Percentiles rank a stretch among this genome's conserved stretches.
Conservation (phyloP, 1,140 invertebrate genomes). For the Ips typographus region DNA sequence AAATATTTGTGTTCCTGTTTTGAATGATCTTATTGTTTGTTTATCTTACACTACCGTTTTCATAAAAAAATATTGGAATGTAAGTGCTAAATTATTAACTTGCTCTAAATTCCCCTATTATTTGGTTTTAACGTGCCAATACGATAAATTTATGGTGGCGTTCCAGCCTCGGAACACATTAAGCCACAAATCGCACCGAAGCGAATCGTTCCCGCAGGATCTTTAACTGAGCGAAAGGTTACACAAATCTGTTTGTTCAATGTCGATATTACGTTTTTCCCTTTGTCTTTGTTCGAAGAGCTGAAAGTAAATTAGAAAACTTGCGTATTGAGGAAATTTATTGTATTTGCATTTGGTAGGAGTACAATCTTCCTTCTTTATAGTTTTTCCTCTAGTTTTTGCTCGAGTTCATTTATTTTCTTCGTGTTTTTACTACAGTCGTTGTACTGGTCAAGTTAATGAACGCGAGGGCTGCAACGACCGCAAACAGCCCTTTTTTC, state of each 20-base stretch:
- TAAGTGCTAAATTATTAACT: too few relatives aligned
- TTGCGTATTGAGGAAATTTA: conserved; percentile 16
- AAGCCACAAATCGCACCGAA: conserved; percentile 28
- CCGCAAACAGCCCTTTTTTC: conserved; percentile 23
- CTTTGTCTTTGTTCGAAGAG: conserved; percentile 34
- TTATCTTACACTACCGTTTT: too few relatives aligned
- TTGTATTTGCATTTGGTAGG: conserved; percentile 30
- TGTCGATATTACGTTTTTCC: conserved; percentile 32
- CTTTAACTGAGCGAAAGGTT: conserved; percentile 16
- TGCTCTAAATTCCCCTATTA: too few relatives aligned
- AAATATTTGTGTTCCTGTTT: too few relatives aligned
- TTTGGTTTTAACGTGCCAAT: too few relatives aligned
- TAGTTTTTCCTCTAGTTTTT: not conserved
- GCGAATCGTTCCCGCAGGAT: conserved; percentile 14
- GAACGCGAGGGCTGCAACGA: conserved; percentile 7
- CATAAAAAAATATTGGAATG: too few relatives aligned
- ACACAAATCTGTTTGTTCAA: conserved; percentile 22
- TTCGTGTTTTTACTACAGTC: not conserved
- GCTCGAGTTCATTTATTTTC: not conserved
- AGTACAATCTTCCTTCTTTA: not conserved
- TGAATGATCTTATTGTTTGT: too few relatives aligned
- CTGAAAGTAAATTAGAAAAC: conserved; percentile 31
- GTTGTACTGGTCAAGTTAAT: conserved; percentile 9
- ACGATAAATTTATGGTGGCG: not conserved
- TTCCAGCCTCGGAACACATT: conserved; percentile 16